These are phyloP conservation scores for Clupea harengus DNA, from an alignment of 2,113 vertebrate genomes.

Conservation along the genomic window DNA sequence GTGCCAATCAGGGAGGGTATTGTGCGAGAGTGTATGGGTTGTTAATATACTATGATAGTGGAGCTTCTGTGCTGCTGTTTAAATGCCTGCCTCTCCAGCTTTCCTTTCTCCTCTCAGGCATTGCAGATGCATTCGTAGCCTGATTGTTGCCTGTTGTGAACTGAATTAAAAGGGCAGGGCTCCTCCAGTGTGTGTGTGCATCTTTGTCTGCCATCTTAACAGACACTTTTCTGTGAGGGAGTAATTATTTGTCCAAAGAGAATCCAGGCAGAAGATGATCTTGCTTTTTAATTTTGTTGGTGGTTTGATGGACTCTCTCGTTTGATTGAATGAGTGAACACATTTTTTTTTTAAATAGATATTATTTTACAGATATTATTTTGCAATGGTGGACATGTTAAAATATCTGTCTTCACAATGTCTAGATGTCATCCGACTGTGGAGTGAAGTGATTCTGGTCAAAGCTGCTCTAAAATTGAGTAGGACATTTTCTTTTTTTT, in stretches of 20 bases:
- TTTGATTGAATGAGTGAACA: too few relatives aligned
- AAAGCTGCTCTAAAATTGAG: too few relatives aligned
- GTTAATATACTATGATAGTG: slow-evolving; percentile 69
- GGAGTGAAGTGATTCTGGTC: too few relatives aligned
- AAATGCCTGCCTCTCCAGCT: slow-evolving; percentile 57
- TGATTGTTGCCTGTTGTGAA: background rate
- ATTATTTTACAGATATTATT: too few relatives aligned
- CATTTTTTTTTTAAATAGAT: too few relatives aligned
- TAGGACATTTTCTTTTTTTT: too few relatives aligned
- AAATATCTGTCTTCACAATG: too few relatives aligned
- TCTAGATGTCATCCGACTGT: too few relatives aligned
- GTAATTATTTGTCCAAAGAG: background rate
- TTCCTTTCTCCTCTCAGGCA: slow-evolving; percentile 54
- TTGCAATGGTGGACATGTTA: too few relatives aligned
- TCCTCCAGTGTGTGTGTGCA: background rate
- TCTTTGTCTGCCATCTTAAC: background rate
- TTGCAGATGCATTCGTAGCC: background rate
- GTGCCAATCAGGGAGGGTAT: slow-evolving; percentile 66
- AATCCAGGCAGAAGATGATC: background rate
- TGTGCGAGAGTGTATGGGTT: slow-evolving; percentile 65
- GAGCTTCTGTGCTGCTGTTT: slow-evolving; percentile 68
- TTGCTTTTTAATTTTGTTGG: too few relatives aligned
- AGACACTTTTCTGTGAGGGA: background rate
- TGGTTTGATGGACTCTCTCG: too few relatives aligned
- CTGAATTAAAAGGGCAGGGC: background rate